Evolutionary conservation across 2,888 invertebrate genomes (phyloP).

Genomic region (Drosophila koepferae): DNA sequence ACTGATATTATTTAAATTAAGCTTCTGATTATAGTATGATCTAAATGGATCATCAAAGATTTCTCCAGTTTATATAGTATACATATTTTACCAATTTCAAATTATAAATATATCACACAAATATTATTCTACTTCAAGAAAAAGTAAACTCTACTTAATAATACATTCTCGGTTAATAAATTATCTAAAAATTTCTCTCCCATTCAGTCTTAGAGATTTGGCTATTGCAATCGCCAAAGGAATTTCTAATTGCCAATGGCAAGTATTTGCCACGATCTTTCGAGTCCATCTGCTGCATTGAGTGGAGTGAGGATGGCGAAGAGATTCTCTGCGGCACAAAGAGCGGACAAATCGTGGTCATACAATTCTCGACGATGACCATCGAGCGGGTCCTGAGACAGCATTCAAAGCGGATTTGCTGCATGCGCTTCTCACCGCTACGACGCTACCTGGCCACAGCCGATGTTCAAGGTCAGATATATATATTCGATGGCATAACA

Average conservation of each 20-base stretch:
- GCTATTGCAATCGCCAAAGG: conserved; percentile 62
- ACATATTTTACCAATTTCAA: too few species aligned
- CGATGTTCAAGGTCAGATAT: conserved; percentile 77
- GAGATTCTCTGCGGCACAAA: conserved; percentile 81
- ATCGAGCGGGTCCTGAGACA: conserved; percentile 56
- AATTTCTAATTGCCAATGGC: conserved; percentile 74
- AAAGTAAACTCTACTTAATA: too few species aligned
- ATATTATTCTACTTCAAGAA: too few species aligned
- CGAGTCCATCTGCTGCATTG: conserved; percentile 74
- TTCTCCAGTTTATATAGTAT: too few species aligned
- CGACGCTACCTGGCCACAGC: conserved; percentile 81
- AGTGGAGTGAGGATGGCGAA: conserved; percentile 75
- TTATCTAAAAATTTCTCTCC: too few species aligned
- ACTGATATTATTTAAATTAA: too few species aligned
- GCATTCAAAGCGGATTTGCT: conserved; percentile 66
- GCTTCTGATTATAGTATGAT: too few species aligned
- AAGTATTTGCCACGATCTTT: conserved; percentile 65
- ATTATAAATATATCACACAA: too few species aligned
- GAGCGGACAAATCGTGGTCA: conserved; percentile 70
- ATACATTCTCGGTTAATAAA: too few species aligned
- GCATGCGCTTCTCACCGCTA: conserved; percentile 80
- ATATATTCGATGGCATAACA: conserved; percentile 70
- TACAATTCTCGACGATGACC: conserved; percentile 59
- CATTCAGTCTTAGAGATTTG: conserved; percentile 80
- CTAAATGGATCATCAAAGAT: too few species aligned